Evolutionary conservation across 2,113 vertebrate species (phyloP).

Genomic region (Rallus limicola): DNA sequence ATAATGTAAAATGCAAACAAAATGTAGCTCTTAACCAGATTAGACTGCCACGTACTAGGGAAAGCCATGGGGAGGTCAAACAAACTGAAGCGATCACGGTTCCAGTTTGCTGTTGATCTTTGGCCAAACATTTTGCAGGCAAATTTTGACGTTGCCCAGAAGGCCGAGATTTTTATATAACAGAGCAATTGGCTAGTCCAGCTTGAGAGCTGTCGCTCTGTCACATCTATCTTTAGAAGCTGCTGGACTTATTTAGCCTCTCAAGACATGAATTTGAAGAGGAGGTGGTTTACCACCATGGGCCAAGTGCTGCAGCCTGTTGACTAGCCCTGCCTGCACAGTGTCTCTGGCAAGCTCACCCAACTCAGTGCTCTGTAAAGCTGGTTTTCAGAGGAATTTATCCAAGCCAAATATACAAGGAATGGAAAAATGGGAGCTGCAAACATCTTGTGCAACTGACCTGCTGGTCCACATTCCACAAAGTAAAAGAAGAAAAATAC

Average conservation of each 20-base stretch:
- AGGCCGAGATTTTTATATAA: slow-evolving; percentile 53
- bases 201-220: not conserved
- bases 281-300: not conserved
- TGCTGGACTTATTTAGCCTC: slow-evolving; percentile 6
- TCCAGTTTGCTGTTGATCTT: slow-evolving; percentile 1
- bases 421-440: not conserved
- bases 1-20: not conserved
- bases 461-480: not conserved
- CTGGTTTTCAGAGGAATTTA: not conserved
- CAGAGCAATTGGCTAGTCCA: not conserved
- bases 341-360: not conserved
- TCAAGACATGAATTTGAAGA: not conserved
- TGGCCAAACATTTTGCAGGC: slow-evolving; percentile 64
- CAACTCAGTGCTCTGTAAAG: accelerated
- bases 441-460: not conserved
- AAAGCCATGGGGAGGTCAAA: slow-evolving; percentile 13
- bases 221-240: slow-evolving; percentile 56
- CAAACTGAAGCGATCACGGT: slow-evolving; percentile 17
- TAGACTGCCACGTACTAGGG: not conserved
- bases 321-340: not conserved
- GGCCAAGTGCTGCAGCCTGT: not conserved
- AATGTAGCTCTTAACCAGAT: not conserved
- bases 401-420: not conserved
- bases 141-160: slow-evolving; percentile 49
- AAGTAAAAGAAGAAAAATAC: not conserved